phyloP scores from a whole-genome alignment of 2,113 vertebrate species.

The Aramus guarauna region DNA sequence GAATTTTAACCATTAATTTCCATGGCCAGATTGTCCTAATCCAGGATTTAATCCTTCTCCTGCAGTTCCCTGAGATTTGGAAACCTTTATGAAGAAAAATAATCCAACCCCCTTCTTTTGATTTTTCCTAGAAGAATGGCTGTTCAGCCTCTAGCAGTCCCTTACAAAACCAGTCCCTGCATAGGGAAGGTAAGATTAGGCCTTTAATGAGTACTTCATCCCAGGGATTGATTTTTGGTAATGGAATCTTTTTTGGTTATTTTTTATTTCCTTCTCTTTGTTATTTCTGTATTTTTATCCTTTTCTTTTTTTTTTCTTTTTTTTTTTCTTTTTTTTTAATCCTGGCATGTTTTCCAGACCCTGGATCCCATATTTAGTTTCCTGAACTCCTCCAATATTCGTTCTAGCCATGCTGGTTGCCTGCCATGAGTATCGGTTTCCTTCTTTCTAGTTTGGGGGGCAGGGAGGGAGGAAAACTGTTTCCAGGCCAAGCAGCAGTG shows the following conservation, averaged over 20 bases:
- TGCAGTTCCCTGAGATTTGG: background rate
- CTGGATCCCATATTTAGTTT: slow-evolving; percentile 25
- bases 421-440: slow-evolving; percentile 20
- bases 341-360: slow-evolving; percentile 22
- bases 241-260: slow-evolving; percentile 59
- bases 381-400: slow-evolving; percentile 24
- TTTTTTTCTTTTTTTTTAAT: background rate
- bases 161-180: background rate
- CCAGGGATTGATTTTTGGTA: slow-evolving; percentile 21
- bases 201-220: slow-evolving; percentile 19
- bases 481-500: background rate
- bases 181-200: background rate
- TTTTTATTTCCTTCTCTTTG: slow-evolving; percentile 65
- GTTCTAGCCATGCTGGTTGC: slow-evolving; percentile 30
- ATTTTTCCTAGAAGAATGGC: background rate
- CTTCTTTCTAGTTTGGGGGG: background rate
- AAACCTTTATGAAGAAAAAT: background rate
- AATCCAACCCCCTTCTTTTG: background rate
- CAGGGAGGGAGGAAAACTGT: background rate
- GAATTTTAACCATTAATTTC: slow-evolving; percentile 7
- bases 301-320: background rate
- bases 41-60: background rate
- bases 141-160: background rate
- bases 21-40: background rate
- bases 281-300: slow-evolving; percentile 32